A percentile compares a stretch with the other conserved stretches of the same genome.
phyloP scores from a whole-genome alignment of 1,140 invertebrate species.

The Notospermus geniculatus region DNA sequence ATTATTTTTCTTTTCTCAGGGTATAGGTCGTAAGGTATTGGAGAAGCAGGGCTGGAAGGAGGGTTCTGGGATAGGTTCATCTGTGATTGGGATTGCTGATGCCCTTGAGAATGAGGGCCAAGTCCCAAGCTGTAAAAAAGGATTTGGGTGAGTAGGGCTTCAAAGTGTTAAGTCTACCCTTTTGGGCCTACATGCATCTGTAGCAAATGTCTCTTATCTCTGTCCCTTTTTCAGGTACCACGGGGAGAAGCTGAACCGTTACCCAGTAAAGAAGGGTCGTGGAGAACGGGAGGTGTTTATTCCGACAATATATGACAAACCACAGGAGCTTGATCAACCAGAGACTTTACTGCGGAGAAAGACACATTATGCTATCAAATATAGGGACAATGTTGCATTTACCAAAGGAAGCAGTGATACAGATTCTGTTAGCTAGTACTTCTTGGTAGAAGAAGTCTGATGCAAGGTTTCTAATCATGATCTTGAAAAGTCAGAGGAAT shows the following conservation, averaged over 20 bases:
- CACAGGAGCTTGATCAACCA: constrained; percentile 32
- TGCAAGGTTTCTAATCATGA: too few species aligned
- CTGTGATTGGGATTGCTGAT: constrained; percentile 40
- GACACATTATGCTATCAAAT: constrained; percentile 39
- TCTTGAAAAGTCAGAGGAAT: too few species aligned
- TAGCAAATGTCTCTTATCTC: neutral
- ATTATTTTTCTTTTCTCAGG: constrained; percentile 21
- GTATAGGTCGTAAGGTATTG: constrained; percentile 58
- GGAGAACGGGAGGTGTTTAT: constrained; percentile 27
- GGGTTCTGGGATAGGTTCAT: constrained; percentile 59
- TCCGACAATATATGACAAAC: constrained; percentile 43
- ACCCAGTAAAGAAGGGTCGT: constrained; percentile 19
- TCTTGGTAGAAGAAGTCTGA: too few species aligned
- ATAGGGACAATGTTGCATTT: constrained; percentile 10
- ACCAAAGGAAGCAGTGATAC: too few species aligned
- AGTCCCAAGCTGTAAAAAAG: constrained; percentile 44
- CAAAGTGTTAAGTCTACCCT: neutral
- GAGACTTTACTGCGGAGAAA: constrained; percentile 32
- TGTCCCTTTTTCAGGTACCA: constrained; percentile 26
- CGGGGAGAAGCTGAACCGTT: constrained; percentile 30
- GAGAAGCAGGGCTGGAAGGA: constrained; percentile 62
- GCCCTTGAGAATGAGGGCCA: constrained; percentile 53
- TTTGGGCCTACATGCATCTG: neutral
- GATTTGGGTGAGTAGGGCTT: constrained; percentile 44
- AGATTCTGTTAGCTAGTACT: too few species aligned